These are phyloP conservation scores for Helicoverpa armigera DNA, from an alignment of 1,140 invertebrate species.

Conservation along the genomic window DNA sequence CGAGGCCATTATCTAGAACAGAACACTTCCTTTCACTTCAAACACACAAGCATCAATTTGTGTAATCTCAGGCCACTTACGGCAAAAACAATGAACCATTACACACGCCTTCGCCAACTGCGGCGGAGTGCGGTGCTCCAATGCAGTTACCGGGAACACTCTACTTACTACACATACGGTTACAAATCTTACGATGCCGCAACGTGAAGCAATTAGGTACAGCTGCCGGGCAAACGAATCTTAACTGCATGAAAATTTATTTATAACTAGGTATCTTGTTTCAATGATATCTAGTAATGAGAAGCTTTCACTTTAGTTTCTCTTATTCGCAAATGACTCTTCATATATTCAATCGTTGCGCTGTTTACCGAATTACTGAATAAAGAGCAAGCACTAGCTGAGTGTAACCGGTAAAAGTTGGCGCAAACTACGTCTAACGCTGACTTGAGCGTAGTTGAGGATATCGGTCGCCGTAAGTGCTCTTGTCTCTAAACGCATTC, in stretches of 20 bases:
- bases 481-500: conserved; percentile 69
- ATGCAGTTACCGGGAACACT: conserved; percentile 18
- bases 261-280: conserved; percentile 16
- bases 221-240: neutral
- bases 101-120: conserved; percentile 56
- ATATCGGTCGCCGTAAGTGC: conserved; percentile 61
- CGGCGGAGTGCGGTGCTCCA: neutral
- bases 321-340: conserved; percentile 14
- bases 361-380: conserved; percentile 25
- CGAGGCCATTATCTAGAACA: conserved; percentile 59
- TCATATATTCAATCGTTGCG: conserved; percentile 21
- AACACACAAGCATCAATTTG: conserved; percentile 64
- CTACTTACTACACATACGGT: conserved; percentile 27
- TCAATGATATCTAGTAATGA: conserved; percentile 22
- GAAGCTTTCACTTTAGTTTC: conserved; percentile 28
- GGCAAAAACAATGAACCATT: conserved; percentile 68
- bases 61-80: conserved; percentile 66
- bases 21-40: conserved; percentile 67
- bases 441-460: conserved; percentile 52
- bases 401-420: conserved; percentile 33
- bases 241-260: conserved; percentile 20
- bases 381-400: conserved; percentile 35
- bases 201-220: conserved; percentile 11
- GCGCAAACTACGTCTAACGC: conserved; percentile 34
- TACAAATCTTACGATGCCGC: conserved; percentile 31